Evolutionary conservation across 1,140 invertebrate species (phyloP).

Genomic region (Papilio polyxenes): DNA sequence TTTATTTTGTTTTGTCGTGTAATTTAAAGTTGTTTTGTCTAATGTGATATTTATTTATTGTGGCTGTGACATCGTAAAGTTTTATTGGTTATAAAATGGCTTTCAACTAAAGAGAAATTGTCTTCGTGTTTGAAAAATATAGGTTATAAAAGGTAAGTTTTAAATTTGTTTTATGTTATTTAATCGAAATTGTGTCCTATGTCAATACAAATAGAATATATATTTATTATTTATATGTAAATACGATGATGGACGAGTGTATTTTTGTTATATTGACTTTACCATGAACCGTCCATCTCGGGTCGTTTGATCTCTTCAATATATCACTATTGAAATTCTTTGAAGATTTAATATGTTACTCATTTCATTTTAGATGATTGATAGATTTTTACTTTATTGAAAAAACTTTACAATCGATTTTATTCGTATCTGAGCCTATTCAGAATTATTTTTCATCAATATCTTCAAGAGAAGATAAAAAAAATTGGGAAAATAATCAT

Average conservation of each 20-base stretch:
- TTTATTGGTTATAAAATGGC: constrained; percentile 32
- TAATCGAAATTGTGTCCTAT: constrained; percentile 15
- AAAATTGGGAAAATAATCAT: too few species aligned
- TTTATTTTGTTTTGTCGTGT: constrained; percentile 22
- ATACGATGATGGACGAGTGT: constrained; percentile 19
- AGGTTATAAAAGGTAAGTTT: constrained; percentile 25
- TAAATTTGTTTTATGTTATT: neutral
- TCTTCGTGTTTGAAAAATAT: neutral
- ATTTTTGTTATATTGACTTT: constrained; percentile 39
- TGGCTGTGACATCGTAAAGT: constrained; percentile 17
- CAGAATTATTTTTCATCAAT: too few species aligned
- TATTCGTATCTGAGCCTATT: neutral
- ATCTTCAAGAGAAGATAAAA: too few species aligned
- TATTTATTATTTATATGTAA: constrained; percentile 37
- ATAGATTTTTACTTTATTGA: constrained; percentile 26
- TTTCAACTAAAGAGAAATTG: constrained; percentile 28
- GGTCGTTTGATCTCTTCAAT: constrained; percentile 35
- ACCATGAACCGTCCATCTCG: constrained; percentile 15
- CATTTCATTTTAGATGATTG: constrained; percentile 30
- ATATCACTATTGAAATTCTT: constrained; percentile 40
- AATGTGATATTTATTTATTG: constrained; percentile 23
- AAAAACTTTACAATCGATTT: neutral
- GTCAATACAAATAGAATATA: constrained; percentile 1
- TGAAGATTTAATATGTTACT: constrained; percentile 38
- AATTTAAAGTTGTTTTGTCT: neutral